Evolutionary conservation across 2,888 invertebrate species (phyloP), one percentile per base, ranked within the genome.

Genomic region (Melanostoma mellinum): DNA sequence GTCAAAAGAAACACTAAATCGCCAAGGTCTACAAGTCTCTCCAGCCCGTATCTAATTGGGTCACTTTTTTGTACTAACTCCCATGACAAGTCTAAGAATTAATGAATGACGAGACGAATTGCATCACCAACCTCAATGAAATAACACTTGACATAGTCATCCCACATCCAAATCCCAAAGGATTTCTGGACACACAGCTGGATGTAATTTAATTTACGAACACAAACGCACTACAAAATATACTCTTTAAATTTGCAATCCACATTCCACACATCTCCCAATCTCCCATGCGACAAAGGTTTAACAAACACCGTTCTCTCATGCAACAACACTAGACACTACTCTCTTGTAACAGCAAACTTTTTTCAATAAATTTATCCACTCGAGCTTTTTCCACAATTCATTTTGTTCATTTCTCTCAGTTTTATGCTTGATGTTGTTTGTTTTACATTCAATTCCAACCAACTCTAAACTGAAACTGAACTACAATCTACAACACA

Each of bases 71-170:
- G 2, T 42, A 42, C 35, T n/a, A 40, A 72, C 42, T 72, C 61
- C 71, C 71, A 6, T 6, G 61, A 56, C 42, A 61, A 3, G 33
- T 20, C 32, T 8, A 20, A 10, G 40, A 60, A 76, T 63, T 52
- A 73, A 69, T 56, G 67, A 73, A 56, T 44, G n/a, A 8, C 55
- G 52, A 42, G 9, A 52, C 44, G 53, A 56, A 81, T 82, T 72
- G 78, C 63, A 73, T 78, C 82, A 82, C 56, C 58, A 42, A 48
- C 42, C 44, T 38, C 35, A 40, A 61, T 72, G 40, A 72, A 38
- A 36, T 35, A 72, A 52, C 58, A 72, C 10, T 6, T 44, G 20
- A 36, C 8, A 38, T 42, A 44, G 42, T 32, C 36, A 44, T 42
- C 68, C 50, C 4, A 3, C 30, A 48, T 3, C 6, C 40, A 40